Base-by-base conservation (phyloP, 37 sponge, comb jelly and placozoan species). In the Aplysina aerophoba region DNA sequence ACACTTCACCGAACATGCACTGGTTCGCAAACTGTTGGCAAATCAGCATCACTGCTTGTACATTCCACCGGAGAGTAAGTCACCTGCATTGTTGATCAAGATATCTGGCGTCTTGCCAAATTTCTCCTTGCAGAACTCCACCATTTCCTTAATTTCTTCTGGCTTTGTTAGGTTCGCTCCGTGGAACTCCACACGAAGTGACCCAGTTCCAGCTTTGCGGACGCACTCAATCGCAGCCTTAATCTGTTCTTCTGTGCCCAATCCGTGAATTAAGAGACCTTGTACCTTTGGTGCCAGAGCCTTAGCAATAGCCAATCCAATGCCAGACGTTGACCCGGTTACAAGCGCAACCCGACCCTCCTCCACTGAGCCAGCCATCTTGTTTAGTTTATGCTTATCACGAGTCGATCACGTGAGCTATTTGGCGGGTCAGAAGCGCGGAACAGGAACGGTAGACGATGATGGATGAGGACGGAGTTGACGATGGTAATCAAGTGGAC, bases 61-160 rank as follows among this genome's bases (percentile, higher is more conserved):
- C 50, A 44, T 8, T 44, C 28, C 34, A 69, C 13, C 0, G 30
- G 1, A 27, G 33, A 31, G 16, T 15, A 33, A 3, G 24, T 38
- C n/a, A 90, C 93, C 93, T 59, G 93, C 94, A 88, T 94, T 94
- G 64, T 94, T 94, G 38, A 94, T 87, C 25, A 94, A 61, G 4
- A 94, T 83, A 50, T 94, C 94, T 19, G 89, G 87, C 6, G 73
- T 55, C 15, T 55, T 80, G 12, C 84, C 84, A 67, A 50, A 93
- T 64, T 82, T 91, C 16, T 81, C 86, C 19, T 30, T 40, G 0
- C 79, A 55, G 55, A 82, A 85, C 31, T 79, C 28, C 73, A 91
- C 83, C 78, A 90, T 79, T 0, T 62, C 50, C 35, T 21, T 61
- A 8, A 93, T 93, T 80, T 93, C 93, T 12, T 13, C 63, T 0